Base-by-base conservation (phyloP, 2,797 vertebrate species). In the Molothrus aeneus region DNA sequence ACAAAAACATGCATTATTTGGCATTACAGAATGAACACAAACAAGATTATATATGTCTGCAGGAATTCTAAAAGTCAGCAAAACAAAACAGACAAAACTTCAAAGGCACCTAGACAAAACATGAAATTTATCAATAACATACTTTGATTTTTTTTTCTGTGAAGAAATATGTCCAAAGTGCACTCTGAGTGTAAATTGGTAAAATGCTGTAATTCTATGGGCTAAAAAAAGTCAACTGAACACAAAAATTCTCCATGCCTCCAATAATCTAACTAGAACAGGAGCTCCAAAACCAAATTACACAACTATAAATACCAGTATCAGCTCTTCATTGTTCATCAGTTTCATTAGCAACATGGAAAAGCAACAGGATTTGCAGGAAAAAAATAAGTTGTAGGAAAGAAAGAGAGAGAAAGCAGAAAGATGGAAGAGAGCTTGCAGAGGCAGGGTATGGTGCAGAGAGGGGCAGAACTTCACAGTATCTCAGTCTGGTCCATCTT, bases 361-460 rank as follows among this genome's bases (percentile, higher is more conserved):
- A 88, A 92, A 80, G 21, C 1, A 4, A 59, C 22, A 70, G 36
- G 43, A 54, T 15, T 69, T 64, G 11, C 10, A 77, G 11, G 31
- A 31, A 28, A 43, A 34, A 80, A 69, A 13, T 0, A 34, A n/a
- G 6, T 13, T 34, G 6, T 6, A 68, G 17, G 13, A 45, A 50
- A 66, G 29, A 83, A 31, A 57, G 6, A 54, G 4, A 43, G 34
- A 61, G 14, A 50, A 63, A 53, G 32, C 7, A 82, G 45, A 64
- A 63, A 75, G 22, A 51, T 2, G 4, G 9, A 77, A 83, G 7
- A 38, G 31, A 75, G 16, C 13, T 50, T 24, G 10, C 26, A 85
- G 32, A 36, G 31, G 18, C 1, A 0, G 2, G 7, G 7, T 4
- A 26, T 19, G 34, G 26, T 42, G 26, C 32, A 53, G 13, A n/a